Conservation (phyloP, 2,113 vertebrate genomes). For the Ochotona curzoniae region DNA sequence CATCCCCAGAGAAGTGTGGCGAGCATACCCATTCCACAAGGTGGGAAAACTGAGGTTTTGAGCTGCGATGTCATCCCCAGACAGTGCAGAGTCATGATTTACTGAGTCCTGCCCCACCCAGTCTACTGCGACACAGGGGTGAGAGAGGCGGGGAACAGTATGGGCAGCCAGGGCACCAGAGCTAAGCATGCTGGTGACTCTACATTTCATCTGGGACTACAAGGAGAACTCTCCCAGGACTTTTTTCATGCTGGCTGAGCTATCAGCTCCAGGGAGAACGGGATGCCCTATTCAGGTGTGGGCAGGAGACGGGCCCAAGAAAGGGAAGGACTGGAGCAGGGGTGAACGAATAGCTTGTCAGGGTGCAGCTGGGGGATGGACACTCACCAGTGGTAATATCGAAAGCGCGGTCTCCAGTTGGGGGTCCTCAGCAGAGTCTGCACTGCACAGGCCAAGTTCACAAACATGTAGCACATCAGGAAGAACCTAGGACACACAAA, state of each 20-base stretch:
- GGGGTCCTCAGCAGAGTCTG: constrained; percentile 97
- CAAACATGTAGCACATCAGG: constrained; percentile 99
- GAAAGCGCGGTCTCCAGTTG: constrained; percentile 99
- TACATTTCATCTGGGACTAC: too few species aligned
- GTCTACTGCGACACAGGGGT: neutral
- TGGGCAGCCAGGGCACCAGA: rapidly evolving
- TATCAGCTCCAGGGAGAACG: neutral
- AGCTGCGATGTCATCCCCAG: neutral
- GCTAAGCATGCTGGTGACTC: neutral
- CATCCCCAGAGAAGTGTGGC: neutral
- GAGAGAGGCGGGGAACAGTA: too few species aligned
- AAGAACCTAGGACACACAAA: constrained; percentile 92
- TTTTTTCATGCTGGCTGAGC: neutral
- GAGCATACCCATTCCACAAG: neutral
- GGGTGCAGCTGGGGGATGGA: rapidly evolving
- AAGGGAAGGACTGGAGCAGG: neutral
- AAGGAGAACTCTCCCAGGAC: neutral
- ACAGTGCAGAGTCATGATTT: neutral
- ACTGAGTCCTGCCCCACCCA: neutral
- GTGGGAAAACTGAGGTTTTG: neutral
- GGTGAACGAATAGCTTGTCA: neutral
- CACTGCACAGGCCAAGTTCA: constrained; percentile 97
- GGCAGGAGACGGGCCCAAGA: neutral
- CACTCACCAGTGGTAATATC: constrained; percentile 98
- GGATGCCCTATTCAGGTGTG: neutral